Evolutionary conservation across 2,888 invertebrate species (phyloP).

Genomic region (Tenthredo scrophulariae): DNA sequence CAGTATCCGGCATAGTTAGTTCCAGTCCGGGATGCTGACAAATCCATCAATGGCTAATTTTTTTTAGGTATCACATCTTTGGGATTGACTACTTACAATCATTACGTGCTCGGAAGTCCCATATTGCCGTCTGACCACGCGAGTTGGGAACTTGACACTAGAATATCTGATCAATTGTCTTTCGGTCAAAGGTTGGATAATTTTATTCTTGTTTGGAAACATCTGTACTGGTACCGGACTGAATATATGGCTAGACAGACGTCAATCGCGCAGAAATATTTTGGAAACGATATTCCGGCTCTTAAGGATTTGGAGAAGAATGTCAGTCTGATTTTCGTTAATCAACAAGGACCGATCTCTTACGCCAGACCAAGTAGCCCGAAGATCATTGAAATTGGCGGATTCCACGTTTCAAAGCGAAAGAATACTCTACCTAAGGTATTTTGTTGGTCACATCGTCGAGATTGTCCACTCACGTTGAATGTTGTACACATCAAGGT

Average conservation of each 20-base stretch:
- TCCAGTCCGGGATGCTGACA: background rate
- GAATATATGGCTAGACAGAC: background rate
- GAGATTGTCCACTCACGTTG: background rate
- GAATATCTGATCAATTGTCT: background rate
- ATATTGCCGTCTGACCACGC: slow-evolving; percentile 61
- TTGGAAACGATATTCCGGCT: slow-evolving; percentile 72
- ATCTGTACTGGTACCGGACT: background rate
- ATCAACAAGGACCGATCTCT: slow-evolving; percentile 62
- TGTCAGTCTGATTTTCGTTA: slow-evolving; percentile 62
- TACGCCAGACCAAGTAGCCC: slow-evolving; percentile 60
- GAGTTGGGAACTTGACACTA: slow-evolving; percentile 50
- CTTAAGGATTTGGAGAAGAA: slow-evolving; percentile 69
- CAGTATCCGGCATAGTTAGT: background rate
- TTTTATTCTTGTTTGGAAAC: slow-evolving; percentile 1
- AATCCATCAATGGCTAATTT: background rate
- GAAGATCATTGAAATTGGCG: slow-evolving; percentile 58
- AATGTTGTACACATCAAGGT: background rate
- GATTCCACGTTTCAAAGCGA: slow-evolving; percentile 56
- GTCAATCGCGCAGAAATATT: slow-evolving; percentile 62
- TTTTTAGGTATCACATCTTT: slow-evolving; percentile 73
- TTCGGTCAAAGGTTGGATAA: slow-evolving; percentile 33
- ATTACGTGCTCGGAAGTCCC: slow-evolving; percentile 59
- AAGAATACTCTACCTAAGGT: slow-evolving; percentile 60
- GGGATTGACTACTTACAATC: slow-evolving; percentile 42
- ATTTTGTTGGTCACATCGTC: background rate